phyloP scores from a whole-genome alignment of 2,888 invertebrate species.

The Leptopilina myrica region DNA sequence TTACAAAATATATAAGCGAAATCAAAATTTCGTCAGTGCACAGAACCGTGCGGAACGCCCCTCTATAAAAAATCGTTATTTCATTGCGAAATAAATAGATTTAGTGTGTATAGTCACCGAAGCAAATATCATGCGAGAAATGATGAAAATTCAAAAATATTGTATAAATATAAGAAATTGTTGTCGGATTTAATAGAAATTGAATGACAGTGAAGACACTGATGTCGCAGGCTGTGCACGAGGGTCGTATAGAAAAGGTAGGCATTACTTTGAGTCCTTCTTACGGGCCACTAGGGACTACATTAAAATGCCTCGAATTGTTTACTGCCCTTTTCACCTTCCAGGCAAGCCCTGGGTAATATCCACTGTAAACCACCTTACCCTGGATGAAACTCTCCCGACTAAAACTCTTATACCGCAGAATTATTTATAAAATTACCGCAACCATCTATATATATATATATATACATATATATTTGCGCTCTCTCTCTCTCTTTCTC shows the following conservation, averaged over 20 bases:
- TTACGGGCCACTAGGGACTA: slow-evolving; percentile 65
- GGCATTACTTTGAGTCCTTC: slow-evolving; percentile 56
- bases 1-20: too few relatives aligned
- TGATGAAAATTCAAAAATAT: not conserved
- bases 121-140: not conserved
- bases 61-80: too few relatives aligned
- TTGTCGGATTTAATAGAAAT: slow-evolving; percentile 8
- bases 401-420: slow-evolving; percentile 41
- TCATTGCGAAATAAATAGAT: too few relatives aligned
- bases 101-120: too few relatives aligned
- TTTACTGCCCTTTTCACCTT: slow-evolving; percentile 59
- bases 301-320: slow-evolving; percentile 70
- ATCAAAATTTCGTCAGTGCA: too few relatives aligned
- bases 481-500: too few relatives aligned
- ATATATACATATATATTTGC: not conserved
- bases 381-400: slow-evolving; percentile 58
- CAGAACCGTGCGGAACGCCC: too few relatives aligned
- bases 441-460: slow-evolving; percentile 21
- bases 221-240: slow-evolving; percentile 23
- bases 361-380: slow-evolving; percentile 63
- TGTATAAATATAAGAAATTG: not conserved
- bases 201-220: slow-evolving; percentile 33
- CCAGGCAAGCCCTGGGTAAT: slow-evolving; percentile 55
- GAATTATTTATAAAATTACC: slow-evolving; percentile 64
- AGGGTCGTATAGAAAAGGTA: slow-evolving; percentile 31